Percentiles rank a stretch among this genome's conserved stretches.
phyloP scores from a whole-genome alignment of 1,140 invertebrate genomes.

The Macrobrachium rosenbergii region DNA sequence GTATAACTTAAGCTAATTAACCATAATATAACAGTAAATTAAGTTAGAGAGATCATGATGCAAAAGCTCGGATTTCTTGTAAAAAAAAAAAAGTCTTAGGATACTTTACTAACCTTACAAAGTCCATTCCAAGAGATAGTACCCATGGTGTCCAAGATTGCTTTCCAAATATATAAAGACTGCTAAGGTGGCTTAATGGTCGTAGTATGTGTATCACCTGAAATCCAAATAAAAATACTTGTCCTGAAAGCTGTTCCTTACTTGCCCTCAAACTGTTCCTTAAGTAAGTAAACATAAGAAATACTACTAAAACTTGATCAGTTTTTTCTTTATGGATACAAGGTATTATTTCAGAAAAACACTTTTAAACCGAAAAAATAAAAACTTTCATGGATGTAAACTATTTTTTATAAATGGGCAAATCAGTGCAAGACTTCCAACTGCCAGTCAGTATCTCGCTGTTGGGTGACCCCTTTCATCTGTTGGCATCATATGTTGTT shows the following conservation, averaged over 20 bases:
- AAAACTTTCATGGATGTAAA: too few species aligned
- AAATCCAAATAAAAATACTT: not conserved
- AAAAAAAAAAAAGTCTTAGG: not conserved
- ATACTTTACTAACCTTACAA: slow-evolving; percentile 50
- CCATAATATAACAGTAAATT: too few species aligned
- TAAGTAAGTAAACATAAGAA: not conserved
- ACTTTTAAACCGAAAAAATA: not conserved
- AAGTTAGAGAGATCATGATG: too few species aligned
- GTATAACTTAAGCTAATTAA: too few species aligned
- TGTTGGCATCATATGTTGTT: too few species aligned
- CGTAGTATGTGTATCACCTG: slow-evolving; percentile 58
- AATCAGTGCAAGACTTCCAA: too few species aligned
- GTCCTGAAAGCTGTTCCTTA: not conserved
- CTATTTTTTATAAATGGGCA: too few species aligned
- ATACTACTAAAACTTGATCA: not conserved
- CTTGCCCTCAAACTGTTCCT: not conserved
- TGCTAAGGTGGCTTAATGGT: slow-evolving; percentile 55
- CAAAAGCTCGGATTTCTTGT: too few species aligned
- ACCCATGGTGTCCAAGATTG: slow-evolving; percentile 62
- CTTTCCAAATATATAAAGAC: slow-evolving; percentile 60
- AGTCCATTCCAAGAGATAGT: slow-evolving; percentile 56
- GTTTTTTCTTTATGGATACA: not conserved
- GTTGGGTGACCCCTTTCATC: too few species aligned
- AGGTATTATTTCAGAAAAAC: not conserved
- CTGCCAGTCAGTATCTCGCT: too few species aligned